Base-by-base conservation (phyloP, 2,888 invertebrate genomes). In the Agrotis ipsilon region DNA sequence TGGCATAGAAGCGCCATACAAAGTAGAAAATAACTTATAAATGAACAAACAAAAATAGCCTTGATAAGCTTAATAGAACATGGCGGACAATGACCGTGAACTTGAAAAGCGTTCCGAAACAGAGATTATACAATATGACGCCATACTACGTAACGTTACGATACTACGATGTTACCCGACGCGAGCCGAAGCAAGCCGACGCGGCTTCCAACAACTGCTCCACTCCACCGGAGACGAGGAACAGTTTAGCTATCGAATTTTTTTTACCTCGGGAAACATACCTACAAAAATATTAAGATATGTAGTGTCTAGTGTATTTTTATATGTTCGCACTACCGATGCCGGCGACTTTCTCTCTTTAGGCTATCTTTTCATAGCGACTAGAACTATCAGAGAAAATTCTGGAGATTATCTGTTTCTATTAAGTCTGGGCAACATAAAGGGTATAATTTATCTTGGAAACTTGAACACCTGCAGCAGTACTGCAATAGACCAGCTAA, bases 101-200 rank as follows among this genome's bases (percentile, higher is more conserved):
- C 78, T 62, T 78, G 45, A n/a, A 32, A 58, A 54, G 45, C 19
- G 32, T 64, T 51, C 55, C 74, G 14, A 72, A 62, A 48, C 57
- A 78, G 21, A 51, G 57, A 77, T 71, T 71, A 70, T 18, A 45
- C 46, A 76, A 48, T 32, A 45, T 43, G 54, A 67, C 39, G 75
- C 58, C 68, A 46, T 13, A 19, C 48, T 32, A 55, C 55, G 32
- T 52, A 58, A 45, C 19, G 32, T 27, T 43, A 62, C 63, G 51
- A 32, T 18, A 55, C 19, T 19, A 32, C 60, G 60, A 48, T 18
- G 19, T 9, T 19, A 46, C 63, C 63, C 16, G n/a, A 63, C 13
- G 19, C n/a, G 55, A 55, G 27, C 13, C 19, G 64, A 45, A 27
- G 14, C 3, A n/a, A 14, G 6, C 9, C 14, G 32, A 32, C 32